Evolutionary conservation across 2,797 vertebrate genomes (phyloP).

Genomic region (Helarctos malayanus): DNA sequence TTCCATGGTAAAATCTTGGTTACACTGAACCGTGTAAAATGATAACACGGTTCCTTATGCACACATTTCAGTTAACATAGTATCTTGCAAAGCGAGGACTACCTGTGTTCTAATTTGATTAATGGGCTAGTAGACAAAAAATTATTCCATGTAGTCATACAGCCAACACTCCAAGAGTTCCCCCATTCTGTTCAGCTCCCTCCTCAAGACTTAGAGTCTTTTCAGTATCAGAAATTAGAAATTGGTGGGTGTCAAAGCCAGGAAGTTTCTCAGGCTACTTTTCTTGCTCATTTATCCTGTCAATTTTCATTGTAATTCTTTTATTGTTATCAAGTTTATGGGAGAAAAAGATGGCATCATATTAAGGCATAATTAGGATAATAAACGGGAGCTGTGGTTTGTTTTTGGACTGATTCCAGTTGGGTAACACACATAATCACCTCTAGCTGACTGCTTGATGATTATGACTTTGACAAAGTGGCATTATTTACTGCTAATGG

Average conservation of each 20-base stretch:
- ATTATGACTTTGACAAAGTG: slow-evolving; percentile 86
- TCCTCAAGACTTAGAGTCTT: not conserved
- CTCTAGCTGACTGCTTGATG: slow-evolving; percentile 82
- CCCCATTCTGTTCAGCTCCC: not conserved
- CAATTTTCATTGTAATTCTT: slow-evolving; percentile 83
- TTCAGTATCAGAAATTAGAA: slow-evolving; percentile 52
- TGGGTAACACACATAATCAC: slow-evolving; percentile 85
- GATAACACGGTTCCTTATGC: not conserved
- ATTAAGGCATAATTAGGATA: slow-evolving; percentile 84
- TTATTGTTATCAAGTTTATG: slow-evolving; percentile 85
- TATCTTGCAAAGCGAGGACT: not conserved
- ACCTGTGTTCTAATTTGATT: slow-evolving; percentile 23
- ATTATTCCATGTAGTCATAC: not conserved
- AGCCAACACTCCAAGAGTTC: not conserved
- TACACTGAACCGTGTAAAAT: not conserved
- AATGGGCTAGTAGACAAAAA: slow-evolving; percentile 28
- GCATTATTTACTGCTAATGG: slow-evolving; percentile 88
- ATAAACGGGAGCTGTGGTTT: slow-evolving; percentile 83
- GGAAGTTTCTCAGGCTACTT: slow-evolving; percentile 27
- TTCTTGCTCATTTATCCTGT: slow-evolving; percentile 74
- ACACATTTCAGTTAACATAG: not conserved
- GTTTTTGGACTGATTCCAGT: slow-evolving; percentile 84
- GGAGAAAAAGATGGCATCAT: slow-evolving; percentile 81
- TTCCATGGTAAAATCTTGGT: not conserved
- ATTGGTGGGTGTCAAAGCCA: not conserved